Conservation (phyloP, 2,888 invertebrate genomes). For the Xanthorhoe designata region DNA sequence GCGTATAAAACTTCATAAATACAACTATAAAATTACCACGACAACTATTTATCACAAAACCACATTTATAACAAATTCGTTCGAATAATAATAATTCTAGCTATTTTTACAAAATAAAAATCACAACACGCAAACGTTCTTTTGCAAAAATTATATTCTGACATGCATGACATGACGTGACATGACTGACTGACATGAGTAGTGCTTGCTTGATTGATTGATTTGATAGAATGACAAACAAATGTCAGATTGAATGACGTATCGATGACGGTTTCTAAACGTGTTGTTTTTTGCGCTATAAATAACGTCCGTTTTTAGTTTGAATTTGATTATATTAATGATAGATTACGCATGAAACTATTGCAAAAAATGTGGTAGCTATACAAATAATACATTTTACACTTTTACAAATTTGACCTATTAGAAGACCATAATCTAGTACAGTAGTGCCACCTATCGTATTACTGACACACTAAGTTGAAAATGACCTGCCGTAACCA, state of each 20-base stretch:
- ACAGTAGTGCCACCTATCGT: too few relatives aligned
- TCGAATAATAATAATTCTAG: constrained; percentile 61
- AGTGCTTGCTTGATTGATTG: constrained; percentile 34
- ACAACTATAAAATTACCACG: constrained; percentile 65
- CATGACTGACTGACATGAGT: too few relatives aligned
- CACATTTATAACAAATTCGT: constrained; percentile 40
- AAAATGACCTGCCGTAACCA: too few relatives aligned
- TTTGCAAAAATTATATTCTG: constrained; percentile 51
- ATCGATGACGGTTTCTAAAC: background rate
- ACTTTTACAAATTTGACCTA: too few relatives aligned
- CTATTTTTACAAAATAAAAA: constrained; percentile 66
- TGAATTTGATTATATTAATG: too few relatives aligned
- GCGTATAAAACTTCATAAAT: constrained; percentile 62
- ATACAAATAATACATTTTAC: too few relatives aligned
- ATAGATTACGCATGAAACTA: too few relatives aligned
- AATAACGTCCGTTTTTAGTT: too few relatives aligned
- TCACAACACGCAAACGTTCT: constrained; percentile 70
- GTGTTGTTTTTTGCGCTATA: too few relatives aligned
- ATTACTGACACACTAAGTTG: too few relatives aligned
- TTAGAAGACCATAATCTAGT: too few relatives aligned
- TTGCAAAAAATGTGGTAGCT: too few relatives aligned
- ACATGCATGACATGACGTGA: background rate
- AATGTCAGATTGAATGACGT: background rate
- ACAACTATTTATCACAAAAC: constrained; percentile 56
- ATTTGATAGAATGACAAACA: constrained; percentile 3